Percentiles rank a stretch among this genome's conserved stretches.
phyloP scores from a whole-genome alignment of 53 echinoderm and acorn worm species.

The Hippasteria phrygiana region DNA sequence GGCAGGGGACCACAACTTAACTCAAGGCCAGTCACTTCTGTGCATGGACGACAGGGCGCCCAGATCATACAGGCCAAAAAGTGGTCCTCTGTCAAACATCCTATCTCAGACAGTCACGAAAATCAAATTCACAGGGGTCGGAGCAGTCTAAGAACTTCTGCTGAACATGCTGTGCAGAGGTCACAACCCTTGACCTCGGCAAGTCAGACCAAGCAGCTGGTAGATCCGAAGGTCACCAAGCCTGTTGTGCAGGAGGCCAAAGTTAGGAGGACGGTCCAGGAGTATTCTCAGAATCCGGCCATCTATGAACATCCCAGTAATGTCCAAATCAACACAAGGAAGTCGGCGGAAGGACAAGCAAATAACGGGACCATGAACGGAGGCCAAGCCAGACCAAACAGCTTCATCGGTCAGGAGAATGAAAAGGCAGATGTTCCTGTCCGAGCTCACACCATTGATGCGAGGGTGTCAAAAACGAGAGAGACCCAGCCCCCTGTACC shows the following conservation, averaged over 20 bases:
- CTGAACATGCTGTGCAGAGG: constrained; percentile 23
- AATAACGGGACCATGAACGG: constrained; percentile 10
- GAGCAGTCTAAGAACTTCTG: constrained; percentile 53
- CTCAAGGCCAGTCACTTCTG: neutral
- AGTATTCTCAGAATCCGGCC: constrained; percentile 49
- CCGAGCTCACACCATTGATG: constrained; percentile 65
- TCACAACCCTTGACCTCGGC: constrained; percentile 49
- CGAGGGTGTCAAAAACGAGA: constrained; percentile 12
- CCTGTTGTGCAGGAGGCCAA: constrained; percentile 67
- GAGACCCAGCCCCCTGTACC: constrained; percentile 55
- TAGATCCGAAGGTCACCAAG: constrained; percentile 61
- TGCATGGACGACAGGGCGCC: neutral
- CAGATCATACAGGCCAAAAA: constrained; percentile 52
- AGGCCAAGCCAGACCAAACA: constrained; percentile 64
- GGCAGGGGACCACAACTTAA: neutral
- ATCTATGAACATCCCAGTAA: constrained; percentile 45
- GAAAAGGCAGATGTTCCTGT: constrained; percentile 48
- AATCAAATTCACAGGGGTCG: constrained; percentile 24
- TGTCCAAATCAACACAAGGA: constrained; percentile 13
- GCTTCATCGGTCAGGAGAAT: constrained; percentile 68
- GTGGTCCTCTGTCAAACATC: constrained; percentile 37
- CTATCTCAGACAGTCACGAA: neutral
- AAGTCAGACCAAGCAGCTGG: constrained; percentile 53
- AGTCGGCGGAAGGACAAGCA: neutral
- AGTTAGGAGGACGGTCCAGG: constrained; percentile 57